A percentile compares a stretch with the other conserved stretches of the same genome.
These are phyloP conservation scores for Apotomis betuletana DNA, from an alignment of 2,888 invertebrate genomes.

Conservation along the genomic window DNA sequence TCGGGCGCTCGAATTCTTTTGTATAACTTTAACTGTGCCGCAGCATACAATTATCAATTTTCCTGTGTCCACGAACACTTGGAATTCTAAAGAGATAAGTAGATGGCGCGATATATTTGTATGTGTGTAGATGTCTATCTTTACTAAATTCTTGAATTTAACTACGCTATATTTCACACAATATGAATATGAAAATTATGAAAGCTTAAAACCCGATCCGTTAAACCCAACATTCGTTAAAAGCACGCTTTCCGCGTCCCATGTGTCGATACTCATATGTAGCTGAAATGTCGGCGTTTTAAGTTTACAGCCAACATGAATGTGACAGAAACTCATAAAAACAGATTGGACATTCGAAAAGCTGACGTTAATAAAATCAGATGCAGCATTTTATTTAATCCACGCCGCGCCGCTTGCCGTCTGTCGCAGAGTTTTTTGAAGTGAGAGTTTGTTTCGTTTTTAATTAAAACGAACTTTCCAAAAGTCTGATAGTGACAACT, in stretches of 20 bases:
- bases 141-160: too few relatives aligned
- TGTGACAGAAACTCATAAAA: background rate
- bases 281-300: constrained; percentile 1
- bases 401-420: background rate
- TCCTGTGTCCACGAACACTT: too few relatives aligned
- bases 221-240: background rate
- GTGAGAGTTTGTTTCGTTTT: constrained; percentile 13
- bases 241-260: background rate
- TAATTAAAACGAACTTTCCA: constrained; percentile 27
- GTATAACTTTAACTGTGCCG: too few relatives aligned
- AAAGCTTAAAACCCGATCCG: too few relatives aligned
- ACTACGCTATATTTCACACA: too few relatives aligned
- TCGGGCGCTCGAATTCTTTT: too few relatives aligned
- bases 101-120: too few relatives aligned
- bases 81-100: too few relatives aligned
- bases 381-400: constrained; percentile 18
- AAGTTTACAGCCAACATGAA: background rate
- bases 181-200: too few relatives aligned
- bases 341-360: background rate
- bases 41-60: too few relatives aligned
- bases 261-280: background rate
- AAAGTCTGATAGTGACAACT: constrained; percentile 28
- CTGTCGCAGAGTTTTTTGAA: constrained; percentile 14
- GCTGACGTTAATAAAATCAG: constrained; percentile 8
- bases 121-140: too few relatives aligned